Conservation (phyloP, 23 tunicate species). For the Ciona savignyi region DNA sequence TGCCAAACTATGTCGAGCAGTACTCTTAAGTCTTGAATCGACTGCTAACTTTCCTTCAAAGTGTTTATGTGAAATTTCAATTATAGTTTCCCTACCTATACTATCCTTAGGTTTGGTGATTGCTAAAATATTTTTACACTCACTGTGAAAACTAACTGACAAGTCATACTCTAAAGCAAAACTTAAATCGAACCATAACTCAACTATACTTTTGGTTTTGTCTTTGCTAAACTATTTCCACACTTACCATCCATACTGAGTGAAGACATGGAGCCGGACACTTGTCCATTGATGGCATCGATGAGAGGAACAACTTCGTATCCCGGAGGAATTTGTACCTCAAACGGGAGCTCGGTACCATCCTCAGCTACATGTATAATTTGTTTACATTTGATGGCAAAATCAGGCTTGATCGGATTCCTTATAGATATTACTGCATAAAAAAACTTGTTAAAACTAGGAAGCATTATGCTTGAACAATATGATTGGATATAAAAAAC, state of each 20-base stretch:
- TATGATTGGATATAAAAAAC: too few species aligned
- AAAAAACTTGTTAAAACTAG: too few species aligned
- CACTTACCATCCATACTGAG: background rate
- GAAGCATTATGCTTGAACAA: too few species aligned
- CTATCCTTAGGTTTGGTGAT: too few species aligned
- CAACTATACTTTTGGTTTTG: background rate
- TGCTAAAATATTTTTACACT: background rate
- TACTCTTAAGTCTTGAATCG: too few species aligned
- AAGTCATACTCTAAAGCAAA: too few species aligned
- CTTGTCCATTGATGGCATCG: constrained; percentile 68
- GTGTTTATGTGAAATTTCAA: too few species aligned
- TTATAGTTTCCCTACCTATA: too few species aligned
- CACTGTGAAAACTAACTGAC: background rate
- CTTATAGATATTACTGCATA: too few species aligned
- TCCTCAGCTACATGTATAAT: constrained; percentile 1
- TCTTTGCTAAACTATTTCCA: too few species aligned
- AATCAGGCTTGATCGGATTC: background rate
- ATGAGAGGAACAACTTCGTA: constrained; percentile 83
- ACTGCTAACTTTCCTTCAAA: too few species aligned
- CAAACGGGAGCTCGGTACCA: constrained; percentile 3
- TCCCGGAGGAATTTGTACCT: constrained; percentile 58
- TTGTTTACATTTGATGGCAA: background rate
- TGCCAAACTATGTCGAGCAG: too few species aligned
- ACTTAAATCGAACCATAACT: background rate
- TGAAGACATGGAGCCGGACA: background rate